These are phyloP conservation scores for Sympetrum striolatum DNA, from an alignment of 2,888 invertebrate genomes.

Conservation along the genomic window DNA sequence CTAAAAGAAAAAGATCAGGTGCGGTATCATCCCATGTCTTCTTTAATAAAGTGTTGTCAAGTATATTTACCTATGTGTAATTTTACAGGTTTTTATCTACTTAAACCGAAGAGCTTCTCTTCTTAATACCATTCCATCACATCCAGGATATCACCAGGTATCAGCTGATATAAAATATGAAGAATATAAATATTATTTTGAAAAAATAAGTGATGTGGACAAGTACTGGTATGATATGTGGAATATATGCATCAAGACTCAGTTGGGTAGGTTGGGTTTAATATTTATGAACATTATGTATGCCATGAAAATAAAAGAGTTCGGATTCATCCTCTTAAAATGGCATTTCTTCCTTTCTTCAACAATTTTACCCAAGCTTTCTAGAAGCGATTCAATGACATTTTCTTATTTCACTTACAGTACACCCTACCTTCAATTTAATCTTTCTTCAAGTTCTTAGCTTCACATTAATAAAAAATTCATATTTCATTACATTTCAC, in stretches of 20 bases:
- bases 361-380: too few species aligned
- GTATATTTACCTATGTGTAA: background rate
- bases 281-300: background rate
- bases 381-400: too few species aligned
- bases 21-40: slow-evolving; percentile 35
- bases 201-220: slow-evolving; percentile 63
- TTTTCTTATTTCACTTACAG: too few species aligned
- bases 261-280: slow-evolving; percentile 60
- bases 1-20: slow-evolving; percentile 74
- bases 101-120: slow-evolving; percentile 69
- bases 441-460: too few species aligned
- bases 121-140: slow-evolving; percentile 70
- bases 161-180: slow-evolving; percentile 66
- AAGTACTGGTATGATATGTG: slow-evolving; percentile 75
- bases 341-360: too few species aligned
- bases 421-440: too few species aligned
- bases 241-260: slow-evolving; percentile 71
- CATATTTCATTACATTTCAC: too few species aligned
- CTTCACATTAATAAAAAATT: too few species aligned
- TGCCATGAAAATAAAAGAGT: too few species aligned
- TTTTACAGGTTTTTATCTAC: slow-evolving; percentile 65
- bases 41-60: background rate
- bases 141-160: slow-evolving; percentile 68
- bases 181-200: slow-evolving; percentile 64
- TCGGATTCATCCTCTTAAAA: too few species aligned